Evolutionary conservation across 37 sponge, comb jelly and placozoan genomes (phyloP).

Genomic region (Corticium candelabrum): DNA sequence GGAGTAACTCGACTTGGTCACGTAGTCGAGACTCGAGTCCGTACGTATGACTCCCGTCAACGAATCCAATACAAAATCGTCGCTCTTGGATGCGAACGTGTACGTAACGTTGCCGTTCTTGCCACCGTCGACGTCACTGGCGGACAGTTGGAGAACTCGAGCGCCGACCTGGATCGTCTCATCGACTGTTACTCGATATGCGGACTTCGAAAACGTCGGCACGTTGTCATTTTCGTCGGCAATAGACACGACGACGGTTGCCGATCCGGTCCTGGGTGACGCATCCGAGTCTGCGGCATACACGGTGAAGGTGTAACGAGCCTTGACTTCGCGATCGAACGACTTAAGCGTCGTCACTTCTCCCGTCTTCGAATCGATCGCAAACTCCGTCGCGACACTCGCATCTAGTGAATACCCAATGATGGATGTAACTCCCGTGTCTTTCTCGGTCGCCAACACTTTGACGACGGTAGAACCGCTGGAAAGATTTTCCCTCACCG

Average conservation of each 20-base stretch:
- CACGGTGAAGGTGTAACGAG: background rate
- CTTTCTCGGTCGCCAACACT: background rate
- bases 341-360: background rate
- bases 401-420: background rate
- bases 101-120: background rate
- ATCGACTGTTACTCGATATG: background rate
- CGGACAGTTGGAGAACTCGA: background rate
- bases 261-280: slow-evolving; percentile 3
- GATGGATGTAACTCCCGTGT: background rate
- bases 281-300: background rate
- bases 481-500: background rate
- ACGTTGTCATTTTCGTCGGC: background rate
- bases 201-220: background rate
- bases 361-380: background rate
- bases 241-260: background rate
- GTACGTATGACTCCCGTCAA: background rate
- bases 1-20: background rate
- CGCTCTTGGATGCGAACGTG: background rate
- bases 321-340: background rate
- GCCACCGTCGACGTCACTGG: background rate
- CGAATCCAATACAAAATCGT: background rate
- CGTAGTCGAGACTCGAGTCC: background rate
- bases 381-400: background rate
- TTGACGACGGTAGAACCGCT: background rate
- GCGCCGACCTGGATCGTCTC: background rate